phyloP scores from a whole-genome alignment of 2,113 vertebrate genomes.

The Psammodynastes pulverulentus region DNA sequence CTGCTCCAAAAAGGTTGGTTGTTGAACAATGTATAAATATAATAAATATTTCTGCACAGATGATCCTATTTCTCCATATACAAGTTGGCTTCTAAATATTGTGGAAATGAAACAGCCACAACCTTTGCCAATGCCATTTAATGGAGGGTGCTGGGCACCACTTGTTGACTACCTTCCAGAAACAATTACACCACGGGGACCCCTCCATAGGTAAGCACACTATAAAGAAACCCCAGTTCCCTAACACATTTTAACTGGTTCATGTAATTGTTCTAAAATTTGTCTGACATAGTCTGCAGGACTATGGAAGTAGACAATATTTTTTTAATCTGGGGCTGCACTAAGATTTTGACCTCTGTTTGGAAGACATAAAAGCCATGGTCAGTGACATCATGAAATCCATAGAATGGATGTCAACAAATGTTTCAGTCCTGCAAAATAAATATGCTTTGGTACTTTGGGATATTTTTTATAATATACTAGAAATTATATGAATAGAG shows the following conservation, averaged over 20 bases:
- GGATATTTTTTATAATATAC: background rate
- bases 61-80: constrained; percentile 92
- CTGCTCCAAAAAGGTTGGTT: background rate
- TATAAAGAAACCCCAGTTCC: background rate
- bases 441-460: background rate
- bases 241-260: background rate
- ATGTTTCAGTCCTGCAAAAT: background rate
- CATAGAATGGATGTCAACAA: background rate
- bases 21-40: background rate
- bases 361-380: background rate
- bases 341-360: background rate
- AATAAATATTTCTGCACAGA: constrained; percentile 62
- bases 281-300: background rate
- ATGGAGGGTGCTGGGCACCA: constrained; percentile 96
- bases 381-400: background rate
- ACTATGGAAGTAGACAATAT: background rate
- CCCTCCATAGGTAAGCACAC: constrained; percentile 84
- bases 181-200: constrained; percentile 91
- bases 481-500: background rate
- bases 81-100: constrained; percentile 89
- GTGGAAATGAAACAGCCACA: constrained; percentile 90
- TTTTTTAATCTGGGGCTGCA: background rate
- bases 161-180: constrained; percentile 97
- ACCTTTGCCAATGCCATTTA: constrained; percentile 93
- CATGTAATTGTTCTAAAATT: background rate